Evolutionary conservation across 2,113 vertebrate species (phyloP).

Genomic region (Oreochromis niloticus): DNA sequence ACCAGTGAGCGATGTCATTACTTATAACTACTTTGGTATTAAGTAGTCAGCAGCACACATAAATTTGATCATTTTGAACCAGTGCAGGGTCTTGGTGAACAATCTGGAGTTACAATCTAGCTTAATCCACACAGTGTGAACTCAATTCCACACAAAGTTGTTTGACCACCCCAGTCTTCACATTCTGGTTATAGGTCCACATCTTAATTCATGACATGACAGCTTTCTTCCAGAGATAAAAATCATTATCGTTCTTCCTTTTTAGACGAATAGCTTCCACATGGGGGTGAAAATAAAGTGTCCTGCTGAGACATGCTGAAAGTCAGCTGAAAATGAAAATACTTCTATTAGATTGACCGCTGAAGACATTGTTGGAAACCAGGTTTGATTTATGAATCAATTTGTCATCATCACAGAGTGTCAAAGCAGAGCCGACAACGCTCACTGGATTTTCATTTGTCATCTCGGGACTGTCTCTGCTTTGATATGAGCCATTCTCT

Average conservation of each 20-base stretch:
- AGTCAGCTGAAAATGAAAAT: conserved; percentile 19
- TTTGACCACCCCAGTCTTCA: not conserved
- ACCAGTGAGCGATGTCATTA: not conserved
- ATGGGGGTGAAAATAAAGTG: not conserved
- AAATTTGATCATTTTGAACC: not conserved
- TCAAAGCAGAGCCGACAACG: conserved; percentile 6
- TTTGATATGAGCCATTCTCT: conserved; percentile 1
- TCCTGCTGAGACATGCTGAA: not conserved
- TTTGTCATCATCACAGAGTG: conserved; percentile 36
- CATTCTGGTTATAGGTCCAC: not conserved
- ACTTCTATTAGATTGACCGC: conserved; percentile 1
- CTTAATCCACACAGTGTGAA: not conserved
- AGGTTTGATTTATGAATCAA: conserved; percentile 38
- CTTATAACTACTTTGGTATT: not conserved
- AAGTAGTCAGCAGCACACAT: not conserved
- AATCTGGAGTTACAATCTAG: not conserved
- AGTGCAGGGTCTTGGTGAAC: not conserved
- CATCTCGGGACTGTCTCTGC: not conserved
- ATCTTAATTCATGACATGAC: not conserved
- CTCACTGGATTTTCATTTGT: conserved; percentile 30
- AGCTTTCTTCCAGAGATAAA: not conserved
- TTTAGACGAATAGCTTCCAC: not conserved
- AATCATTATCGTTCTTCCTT: not conserved
- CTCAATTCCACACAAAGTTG: not conserved
- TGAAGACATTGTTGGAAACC: conserved; percentile 19